These are phyloP conservation scores for Eilema sororculum DNA, from an alignment of 2,888 invertebrate genomes.

Conservation along the genomic window DNA sequence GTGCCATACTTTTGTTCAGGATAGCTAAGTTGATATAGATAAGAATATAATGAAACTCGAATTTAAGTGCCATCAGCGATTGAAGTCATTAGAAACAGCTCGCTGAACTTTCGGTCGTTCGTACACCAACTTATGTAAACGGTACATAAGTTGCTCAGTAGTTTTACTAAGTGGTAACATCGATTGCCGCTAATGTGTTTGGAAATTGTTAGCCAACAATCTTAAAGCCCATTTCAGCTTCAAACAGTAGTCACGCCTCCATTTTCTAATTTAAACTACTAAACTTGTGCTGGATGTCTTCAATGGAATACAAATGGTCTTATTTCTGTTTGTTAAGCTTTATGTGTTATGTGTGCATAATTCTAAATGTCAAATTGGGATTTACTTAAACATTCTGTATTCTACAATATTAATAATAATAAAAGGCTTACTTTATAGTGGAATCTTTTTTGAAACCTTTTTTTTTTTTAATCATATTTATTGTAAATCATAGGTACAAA, in stretches of 20 bases:
- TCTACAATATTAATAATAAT: background rate
- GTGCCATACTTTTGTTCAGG: constrained; percentile 9
- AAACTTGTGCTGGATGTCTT: constrained; percentile 36
- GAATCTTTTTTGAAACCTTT: background rate
- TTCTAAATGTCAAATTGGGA: background rate
- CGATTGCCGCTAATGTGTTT: constrained; percentile 59
- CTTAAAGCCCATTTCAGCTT: constrained; percentile 50
- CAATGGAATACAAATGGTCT: constrained; percentile 36
- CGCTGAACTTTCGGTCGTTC: constrained; percentile 49
- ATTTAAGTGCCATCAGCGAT: constrained; percentile 53
- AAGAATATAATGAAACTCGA: constrained; percentile 45
- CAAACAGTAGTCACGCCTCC: constrained; percentile 40
- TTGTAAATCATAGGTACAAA: no score
- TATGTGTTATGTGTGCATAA: background rate
- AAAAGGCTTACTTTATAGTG: background rate
- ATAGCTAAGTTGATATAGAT: constrained; percentile 32
- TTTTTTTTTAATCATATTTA: no score
- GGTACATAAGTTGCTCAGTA: constrained; percentile 55
- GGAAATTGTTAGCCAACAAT: constrained; percentile 53
- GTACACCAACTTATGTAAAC: constrained; percentile 53
- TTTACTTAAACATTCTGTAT: background rate
- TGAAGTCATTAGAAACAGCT: constrained; percentile 67
- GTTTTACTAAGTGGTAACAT: constrained; percentile 57
- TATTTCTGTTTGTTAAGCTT: constrained; percentile 22
- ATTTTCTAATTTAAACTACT: constrained; percentile 50